Evolutionary conservation across 2,113 vertebrate genomes (phyloP).

Genomic region (Girardinichthys multiradiatus): DNA sequence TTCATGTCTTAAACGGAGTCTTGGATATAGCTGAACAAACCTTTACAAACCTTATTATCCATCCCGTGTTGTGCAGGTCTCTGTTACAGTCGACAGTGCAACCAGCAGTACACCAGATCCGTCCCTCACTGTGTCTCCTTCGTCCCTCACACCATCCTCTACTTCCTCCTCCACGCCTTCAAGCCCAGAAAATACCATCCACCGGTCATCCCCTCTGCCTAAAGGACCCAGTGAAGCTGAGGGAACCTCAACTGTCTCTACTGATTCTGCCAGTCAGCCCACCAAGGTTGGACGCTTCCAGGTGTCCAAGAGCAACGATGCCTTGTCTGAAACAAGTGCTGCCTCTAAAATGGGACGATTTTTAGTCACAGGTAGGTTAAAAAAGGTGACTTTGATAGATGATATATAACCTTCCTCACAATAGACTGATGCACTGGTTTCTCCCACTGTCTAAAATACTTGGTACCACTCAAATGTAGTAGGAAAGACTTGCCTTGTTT

Average conservation of each 20-base stretch:
- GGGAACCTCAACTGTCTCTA: constrained; percentile 41
- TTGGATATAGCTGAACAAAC: neutral
- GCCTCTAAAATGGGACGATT: constrained; percentile 87
- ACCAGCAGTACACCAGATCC: constrained; percentile 68
- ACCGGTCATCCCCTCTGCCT: constrained; percentile 74
- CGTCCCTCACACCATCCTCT: constrained; percentile 69
- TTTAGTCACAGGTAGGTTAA: constrained; percentile 78
- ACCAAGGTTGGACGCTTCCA: constrained; percentile 90
- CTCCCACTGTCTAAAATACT: neutral
- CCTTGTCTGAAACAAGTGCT: constrained; percentile 12
- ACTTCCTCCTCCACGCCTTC: constrained; percentile 83
- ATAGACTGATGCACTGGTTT: neutral
- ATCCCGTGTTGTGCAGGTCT: constrained; percentile 80
- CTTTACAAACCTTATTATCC: neutral
- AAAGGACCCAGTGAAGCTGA: constrained; percentile 58
- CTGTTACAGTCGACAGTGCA: constrained; percentile 82
- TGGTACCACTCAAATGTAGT: neutral
- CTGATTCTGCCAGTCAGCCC: constrained; percentile 63
- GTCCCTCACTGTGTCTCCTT: constrained; percentile 74
- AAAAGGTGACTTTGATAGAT: neutral
- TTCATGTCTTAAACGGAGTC: neutral
- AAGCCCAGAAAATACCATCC: constrained; percentile 93
- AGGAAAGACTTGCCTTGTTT: neutral
- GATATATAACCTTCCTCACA: neutral
- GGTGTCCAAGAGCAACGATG: constrained; percentile 77